Conservation (phyloP, 2,113 vertebrate species). For the Epinephelus moara region DNA sequence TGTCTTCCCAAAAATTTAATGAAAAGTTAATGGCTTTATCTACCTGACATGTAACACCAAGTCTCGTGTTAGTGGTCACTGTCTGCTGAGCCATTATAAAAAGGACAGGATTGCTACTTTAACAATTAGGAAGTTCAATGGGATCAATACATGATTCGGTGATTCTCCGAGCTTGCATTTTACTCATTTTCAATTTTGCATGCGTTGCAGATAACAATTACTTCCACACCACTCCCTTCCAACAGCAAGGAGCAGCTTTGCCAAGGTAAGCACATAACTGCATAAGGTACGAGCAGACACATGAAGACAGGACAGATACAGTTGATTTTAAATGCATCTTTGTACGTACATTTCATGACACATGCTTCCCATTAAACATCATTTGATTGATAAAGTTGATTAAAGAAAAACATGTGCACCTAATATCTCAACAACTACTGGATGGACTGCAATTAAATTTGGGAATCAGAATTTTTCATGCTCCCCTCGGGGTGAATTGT, state of each 20-base stretch:
- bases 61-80: background rate
- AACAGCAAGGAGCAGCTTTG: slow-evolving; percentile 37
- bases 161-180: slow-evolving; percentile 71
- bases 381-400: background rate
- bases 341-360: background rate
- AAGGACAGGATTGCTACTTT: slow-evolving; percentile 38
- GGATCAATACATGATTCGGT: slow-evolving; percentile 74
- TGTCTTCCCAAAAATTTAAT: background rate
- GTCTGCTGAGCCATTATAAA: slow-evolving; percentile 31
- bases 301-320: background rate
- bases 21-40: background rate
- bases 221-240: slow-evolving; percentile 2
- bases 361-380: background rate
- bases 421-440: background rate
- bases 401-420: background rate
- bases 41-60: background rate
- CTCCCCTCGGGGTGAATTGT: background rate
- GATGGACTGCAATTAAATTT: too few species aligned
- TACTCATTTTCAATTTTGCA: slow-evolving; percentile 71
- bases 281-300: slow-evolving; percentile 6
- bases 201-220: slow-evolving; percentile 65
- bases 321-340: background rate
- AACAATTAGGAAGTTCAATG: slow-evolving; percentile 44
- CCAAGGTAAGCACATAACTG: slow-evolving; percentile 61
- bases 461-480: background rate